Evolutionary conservation across 2,888 invertebrate species (phyloP), one percentile per base, ranked within the genome.

Genomic region (Calliphora vomitoria): DNA sequence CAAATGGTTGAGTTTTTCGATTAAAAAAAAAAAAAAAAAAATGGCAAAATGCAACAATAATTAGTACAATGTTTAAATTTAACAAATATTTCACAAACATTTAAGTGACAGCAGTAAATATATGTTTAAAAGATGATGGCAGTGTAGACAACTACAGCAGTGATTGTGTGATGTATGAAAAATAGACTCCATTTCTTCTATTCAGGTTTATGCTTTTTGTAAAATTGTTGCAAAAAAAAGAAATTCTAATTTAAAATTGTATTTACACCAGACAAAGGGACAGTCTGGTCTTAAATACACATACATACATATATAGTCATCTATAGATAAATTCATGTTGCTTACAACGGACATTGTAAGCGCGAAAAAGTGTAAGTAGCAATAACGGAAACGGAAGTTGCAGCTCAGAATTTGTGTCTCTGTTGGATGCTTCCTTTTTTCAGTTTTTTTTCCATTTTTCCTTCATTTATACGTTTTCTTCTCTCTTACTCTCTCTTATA

Each of bases 321-420:
- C 25, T 60, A 13, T 69, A 80, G 15, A 83, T 78, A 71, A 62
- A 44, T 62, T 78, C 35, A 69, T 75, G 80, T 35, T 71, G 62
- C 76, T 69, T 60, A 72, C 50, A 75, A 75, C 86, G 87, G 85
- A 87, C 87, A 87, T 83, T 84, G 89, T 76, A 82, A 89, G 88
- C 87, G 88, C 85, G 87, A 83, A 85, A 75, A 85, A 85, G 87
- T 87, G 74, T 81, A 88, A 85, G 86, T 86, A 83, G 84, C 86
- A 87, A 87, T 83, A 82, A 85, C 83, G 88, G 86, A 88, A 89
- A 81, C 89, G 88, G 88, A 89, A 88, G 88, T 87, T 89, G 86
- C 88, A 88, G 89, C 88, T 89, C 85, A 75, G 82, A 81, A 84
- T 82, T 68, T 82, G 81, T 53, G 78, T 82, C 84, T 82, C 82